phyloP scores from a whole-genome alignment of 2,797 vertebrate species.

The Enteromius radiatus region DNA sequence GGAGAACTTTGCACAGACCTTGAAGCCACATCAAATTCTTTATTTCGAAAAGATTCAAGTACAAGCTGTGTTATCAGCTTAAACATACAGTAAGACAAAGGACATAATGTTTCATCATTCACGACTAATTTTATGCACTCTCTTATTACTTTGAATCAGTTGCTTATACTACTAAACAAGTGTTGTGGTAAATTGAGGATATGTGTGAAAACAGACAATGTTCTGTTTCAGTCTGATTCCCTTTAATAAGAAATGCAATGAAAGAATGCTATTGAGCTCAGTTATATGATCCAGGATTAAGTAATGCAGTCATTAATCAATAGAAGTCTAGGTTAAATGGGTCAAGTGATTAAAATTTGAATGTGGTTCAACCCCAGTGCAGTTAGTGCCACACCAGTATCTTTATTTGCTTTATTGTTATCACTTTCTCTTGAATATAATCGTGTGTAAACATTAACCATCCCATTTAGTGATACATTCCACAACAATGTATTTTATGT shows the following conservation, averaged over 20 bases:
- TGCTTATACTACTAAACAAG: background rate
- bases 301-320: background rate
- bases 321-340: background rate
- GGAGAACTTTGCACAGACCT: conserved; percentile 1
- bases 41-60: background rate
- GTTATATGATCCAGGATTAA: background rate
- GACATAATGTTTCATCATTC: background rate
- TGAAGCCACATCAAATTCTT: background rate
- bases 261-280: background rate
- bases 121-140: background rate
- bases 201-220: background rate
- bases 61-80: background rate
- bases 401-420: conserved; percentile 16
- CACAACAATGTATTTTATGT: background rate
- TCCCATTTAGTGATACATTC: background rate
- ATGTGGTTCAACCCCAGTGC: background rate
- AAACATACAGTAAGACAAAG: background rate
- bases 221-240: background rate
- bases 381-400: background rate
- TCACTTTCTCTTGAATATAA: background rate
- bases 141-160: background rate
- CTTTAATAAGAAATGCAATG: background rate
- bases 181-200: background rate
- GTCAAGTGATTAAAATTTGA: background rate
- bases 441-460: conserved; percentile 20